A percentile compares a stretch with the other conserved stretches of the same genome.
Conservation (phyloP, 2,888 invertebrate genomes). For the Agrochola circellaris region DNA sequence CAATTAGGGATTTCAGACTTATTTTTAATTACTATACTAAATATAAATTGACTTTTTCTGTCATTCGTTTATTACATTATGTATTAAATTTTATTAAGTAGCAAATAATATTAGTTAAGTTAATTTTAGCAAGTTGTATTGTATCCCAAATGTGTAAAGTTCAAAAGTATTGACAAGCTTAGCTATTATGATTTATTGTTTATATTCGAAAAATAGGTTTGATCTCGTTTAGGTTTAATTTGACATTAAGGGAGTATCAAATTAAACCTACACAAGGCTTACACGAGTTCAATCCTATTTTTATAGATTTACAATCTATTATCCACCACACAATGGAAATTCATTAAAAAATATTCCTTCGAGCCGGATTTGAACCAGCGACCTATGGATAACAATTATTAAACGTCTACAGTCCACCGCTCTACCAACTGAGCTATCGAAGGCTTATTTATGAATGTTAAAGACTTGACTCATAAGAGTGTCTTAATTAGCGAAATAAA, state of each 20-base stretch:
- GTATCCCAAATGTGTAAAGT: background rate
- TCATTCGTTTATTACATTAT: background rate
- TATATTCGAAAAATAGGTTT: background rate
- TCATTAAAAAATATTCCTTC: constrained; percentile 79
- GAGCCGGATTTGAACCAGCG: constrained; percentile 92
- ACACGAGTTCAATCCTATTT: background rate
- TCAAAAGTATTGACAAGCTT: background rate
- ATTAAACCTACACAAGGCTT: background rate
- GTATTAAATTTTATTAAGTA: background rate
- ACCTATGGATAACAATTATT: constrained; percentile 86
- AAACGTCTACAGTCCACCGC: constrained; percentile 86
- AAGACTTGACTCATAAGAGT: background rate
- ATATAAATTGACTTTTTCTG: background rate
- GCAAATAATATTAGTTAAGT: background rate
- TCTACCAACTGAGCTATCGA: constrained; percentile 91
- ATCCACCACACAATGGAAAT: background rate
- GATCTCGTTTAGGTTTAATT: no score
- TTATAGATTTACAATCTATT: background rate
- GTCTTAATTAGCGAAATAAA: background rate
- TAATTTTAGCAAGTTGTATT: background rate
- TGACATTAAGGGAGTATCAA: background rate
- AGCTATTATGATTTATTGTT: background rate
- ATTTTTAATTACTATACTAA: background rate
- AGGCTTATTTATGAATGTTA: constrained; percentile 68
- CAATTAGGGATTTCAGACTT: background rate